Conservation (phyloP, 2,113 vertebrate genomes). For the Tretioscincus oriximinensis region DNA sequence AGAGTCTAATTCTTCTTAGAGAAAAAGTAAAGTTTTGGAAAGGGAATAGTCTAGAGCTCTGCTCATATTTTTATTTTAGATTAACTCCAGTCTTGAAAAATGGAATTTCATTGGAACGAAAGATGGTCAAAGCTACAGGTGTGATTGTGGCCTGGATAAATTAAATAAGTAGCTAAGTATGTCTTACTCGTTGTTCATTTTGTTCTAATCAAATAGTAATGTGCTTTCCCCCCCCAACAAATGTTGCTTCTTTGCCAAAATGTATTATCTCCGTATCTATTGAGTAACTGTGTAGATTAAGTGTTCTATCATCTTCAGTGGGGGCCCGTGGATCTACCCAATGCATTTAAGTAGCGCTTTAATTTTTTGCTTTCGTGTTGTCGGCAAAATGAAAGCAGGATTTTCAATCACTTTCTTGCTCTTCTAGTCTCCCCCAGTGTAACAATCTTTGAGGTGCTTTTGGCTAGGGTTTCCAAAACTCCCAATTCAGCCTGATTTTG, state of each 20-base stretch:
- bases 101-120: no score
- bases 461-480: no score
- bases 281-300: neutral
- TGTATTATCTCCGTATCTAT: slow-evolving; percentile 39
- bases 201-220: slow-evolving; percentile 69
- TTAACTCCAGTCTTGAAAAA: no score
- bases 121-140: no score
- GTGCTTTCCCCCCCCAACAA: slow-evolving; percentile 18
- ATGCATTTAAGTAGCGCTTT: no score
- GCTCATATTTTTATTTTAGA: no score
- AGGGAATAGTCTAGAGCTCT: slow-evolving; percentile 1
- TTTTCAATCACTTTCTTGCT: neutral
- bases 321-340: no score
- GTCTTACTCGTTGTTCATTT: slow-evolving; percentile 18
- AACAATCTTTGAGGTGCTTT: no score
- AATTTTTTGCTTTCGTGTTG: no score
- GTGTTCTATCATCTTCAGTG: neutral
- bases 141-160: slow-evolving; percentile 37
- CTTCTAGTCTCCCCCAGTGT: neutral
- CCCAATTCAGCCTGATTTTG: no score
- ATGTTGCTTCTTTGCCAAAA: slow-evolving; percentile 47
- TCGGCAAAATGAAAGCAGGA: no score
- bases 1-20: slow-evolving; percentile 1
- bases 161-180: slow-evolving; percentile 32
- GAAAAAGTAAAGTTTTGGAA: neutral